These are phyloP conservation scores for Vireo griseus DNA, from an alignment of 2,797 vertebrate species.

Conservation along the genomic window DNA sequence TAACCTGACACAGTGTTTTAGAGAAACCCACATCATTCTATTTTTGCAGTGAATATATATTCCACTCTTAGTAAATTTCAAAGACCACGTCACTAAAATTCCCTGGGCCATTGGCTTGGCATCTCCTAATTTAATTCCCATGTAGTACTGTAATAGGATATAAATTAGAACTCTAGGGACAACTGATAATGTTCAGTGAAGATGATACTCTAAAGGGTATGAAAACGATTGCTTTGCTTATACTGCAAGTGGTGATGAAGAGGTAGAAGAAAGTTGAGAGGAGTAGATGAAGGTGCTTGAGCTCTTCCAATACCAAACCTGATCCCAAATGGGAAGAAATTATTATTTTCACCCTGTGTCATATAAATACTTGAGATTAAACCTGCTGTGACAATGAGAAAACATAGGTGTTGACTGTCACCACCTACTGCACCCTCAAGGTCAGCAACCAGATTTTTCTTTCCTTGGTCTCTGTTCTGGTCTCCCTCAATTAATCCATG, in stretches of 20 bases:
- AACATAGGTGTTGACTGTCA: not conserved
- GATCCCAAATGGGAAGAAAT: not conserved
- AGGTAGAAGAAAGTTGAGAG: not conserved
- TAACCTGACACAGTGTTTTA: not conserved
- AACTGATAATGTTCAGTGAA: not conserved
- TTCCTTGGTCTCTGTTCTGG: not conserved
- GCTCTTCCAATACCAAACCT: not conserved
- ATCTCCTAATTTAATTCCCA: slow-evolving; percentile 10
- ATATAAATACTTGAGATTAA: not conserved
- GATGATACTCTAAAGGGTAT: not conserved
- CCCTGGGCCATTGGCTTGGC: not conserved
- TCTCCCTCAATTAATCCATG: not conserved
- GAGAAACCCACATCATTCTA: not conserved
- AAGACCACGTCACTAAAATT: not conserved
- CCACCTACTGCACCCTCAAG: not conserved
- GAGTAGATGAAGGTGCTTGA: not conserved
- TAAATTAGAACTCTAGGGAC: slow-evolving; percentile 34
- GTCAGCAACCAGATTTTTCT: not conserved
- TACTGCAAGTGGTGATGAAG: not conserved
- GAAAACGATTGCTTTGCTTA: not conserved
- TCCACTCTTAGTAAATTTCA: not conserved
- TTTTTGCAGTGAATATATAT: not conserved
- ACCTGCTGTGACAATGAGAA: not conserved
- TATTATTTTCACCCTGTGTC: not conserved
- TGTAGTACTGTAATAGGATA: not conserved